These are phyloP conservation scores for Pseudomugil tenellus DNA, from an alignment of 2,797 vertebrate species.

Conservation along the genomic window DNA sequence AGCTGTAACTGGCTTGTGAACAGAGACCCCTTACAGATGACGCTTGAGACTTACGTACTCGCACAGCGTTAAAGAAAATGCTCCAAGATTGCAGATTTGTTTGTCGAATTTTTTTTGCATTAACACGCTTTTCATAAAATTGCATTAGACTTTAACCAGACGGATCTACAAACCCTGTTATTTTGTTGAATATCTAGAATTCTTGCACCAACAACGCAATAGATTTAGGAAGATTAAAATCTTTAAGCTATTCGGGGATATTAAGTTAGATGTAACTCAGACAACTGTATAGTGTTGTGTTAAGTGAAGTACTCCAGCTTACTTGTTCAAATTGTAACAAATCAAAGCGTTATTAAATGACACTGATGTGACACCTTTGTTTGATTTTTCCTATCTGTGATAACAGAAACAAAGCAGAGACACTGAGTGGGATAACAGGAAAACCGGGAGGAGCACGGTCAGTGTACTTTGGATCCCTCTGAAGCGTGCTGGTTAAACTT, in stretches of 20 bases:
- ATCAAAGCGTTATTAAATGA: slow-evolving; percentile 14
- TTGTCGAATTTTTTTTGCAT: slow-evolving; percentile 52
- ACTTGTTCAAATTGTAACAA: background rate
- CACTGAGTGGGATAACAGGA: slow-evolving; percentile 33
- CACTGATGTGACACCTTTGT: slow-evolving; percentile 9
- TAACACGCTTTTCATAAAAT: slow-evolving; percentile 71
- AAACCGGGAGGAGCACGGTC: slow-evolving; percentile 24
- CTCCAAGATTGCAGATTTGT: slow-evolving; percentile 40
- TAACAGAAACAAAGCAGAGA: slow-evolving; percentile 51
- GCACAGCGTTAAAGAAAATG: slow-evolving; percentile 16
- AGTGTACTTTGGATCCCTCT: slow-evolving; percentile 54
- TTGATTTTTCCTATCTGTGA: slow-evolving; percentile 53
- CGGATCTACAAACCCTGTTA: slow-evolving; percentile 15
- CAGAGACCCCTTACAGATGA: slow-evolving; percentile 64
- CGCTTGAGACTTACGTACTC: slow-evolving; percentile 13
- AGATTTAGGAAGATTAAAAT: slow-evolving; percentile 33
- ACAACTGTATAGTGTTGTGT: no score
- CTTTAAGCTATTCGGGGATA: background rate
- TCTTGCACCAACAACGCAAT: background rate
- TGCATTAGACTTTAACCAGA: slow-evolving; percentile 52
- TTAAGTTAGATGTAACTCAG: background rate
- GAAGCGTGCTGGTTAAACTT: slow-evolving; percentile 37
- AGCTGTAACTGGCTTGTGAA: slow-evolving; percentile 60
- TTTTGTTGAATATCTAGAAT: background rate
- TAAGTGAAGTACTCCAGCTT: background rate